These are phyloP conservation scores for Mesocricetus auratus DNA, from an alignment of 2,113 vertebrate species.

Conservation along the genomic window DNA sequence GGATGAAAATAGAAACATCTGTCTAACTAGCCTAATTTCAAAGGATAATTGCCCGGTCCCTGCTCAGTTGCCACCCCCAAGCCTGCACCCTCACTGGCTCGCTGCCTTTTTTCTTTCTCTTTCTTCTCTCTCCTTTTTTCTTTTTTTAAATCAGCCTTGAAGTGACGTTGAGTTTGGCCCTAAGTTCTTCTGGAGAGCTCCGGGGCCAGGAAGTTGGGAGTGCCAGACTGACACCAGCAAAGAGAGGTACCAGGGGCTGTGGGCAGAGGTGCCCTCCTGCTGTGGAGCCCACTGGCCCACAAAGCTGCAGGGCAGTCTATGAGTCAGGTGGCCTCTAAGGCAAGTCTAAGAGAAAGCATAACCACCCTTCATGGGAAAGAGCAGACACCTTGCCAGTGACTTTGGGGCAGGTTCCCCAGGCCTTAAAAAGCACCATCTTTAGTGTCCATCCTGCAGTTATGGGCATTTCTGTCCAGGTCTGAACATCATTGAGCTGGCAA, in stretches of 20 bases:
- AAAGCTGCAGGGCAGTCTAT: neutral
- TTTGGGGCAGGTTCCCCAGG: neutral
- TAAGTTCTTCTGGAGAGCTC: neutral
- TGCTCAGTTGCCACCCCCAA: neutral
- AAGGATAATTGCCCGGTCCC: slow-evolving; percentile 76
- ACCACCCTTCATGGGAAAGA: too few relatives aligned
- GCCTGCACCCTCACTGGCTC: rapidly evolving
- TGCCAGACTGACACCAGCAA: neutral
- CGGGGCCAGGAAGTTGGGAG: too few relatives aligned
- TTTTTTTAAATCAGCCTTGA: neutral
- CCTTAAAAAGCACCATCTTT: rapidly evolving
- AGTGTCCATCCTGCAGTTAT: rapidly evolving
- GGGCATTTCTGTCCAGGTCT: rapidly evolving
- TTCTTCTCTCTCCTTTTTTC: neutral
- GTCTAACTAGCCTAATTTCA: slow-evolving; percentile 86
- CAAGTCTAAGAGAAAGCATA: neutral
- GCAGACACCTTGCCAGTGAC: neutral
- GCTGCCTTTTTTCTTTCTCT: neutral
- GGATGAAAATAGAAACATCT: slow-evolving; percentile 91
- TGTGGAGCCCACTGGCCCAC: neutral
- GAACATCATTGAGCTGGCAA: rapidly evolving
- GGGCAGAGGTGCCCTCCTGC: neutral
- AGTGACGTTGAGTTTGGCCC: neutral
- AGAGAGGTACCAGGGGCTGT: too few relatives aligned
- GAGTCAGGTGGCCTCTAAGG: neutral